Evolutionary conservation across 1,140 invertebrate genomes (phyloP).

Genomic region (Zophobas morio): DNA sequence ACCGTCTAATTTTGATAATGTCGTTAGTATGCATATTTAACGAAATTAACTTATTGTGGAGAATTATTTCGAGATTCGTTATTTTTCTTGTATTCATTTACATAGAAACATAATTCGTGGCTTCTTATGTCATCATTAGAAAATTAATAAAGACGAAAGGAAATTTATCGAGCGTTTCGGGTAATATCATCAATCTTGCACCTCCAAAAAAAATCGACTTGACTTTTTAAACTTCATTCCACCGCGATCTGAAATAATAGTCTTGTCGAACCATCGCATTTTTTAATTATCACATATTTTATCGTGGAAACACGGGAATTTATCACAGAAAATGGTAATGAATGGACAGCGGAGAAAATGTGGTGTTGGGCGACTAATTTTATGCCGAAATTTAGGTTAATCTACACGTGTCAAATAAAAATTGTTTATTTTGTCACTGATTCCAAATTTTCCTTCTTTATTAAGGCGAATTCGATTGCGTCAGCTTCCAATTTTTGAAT

Average conservation of each 20-base stretch:
- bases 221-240: constrained; percentile 2
- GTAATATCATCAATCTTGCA: constrained; percentile 29
- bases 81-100: constrained; percentile 33
- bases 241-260: background rate
- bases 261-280: background rate
- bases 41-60: constrained; percentile 39
- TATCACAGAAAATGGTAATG: no score
- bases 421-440: no score
- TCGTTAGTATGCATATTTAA: constrained; percentile 21
- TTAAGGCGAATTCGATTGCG: no score
- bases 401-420: no score
- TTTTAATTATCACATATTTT: background rate
- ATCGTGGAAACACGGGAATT: background rate
- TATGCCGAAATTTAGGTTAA: no score
- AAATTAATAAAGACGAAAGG: constrained; percentile 36
- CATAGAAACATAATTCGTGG: constrained; percentile 29
- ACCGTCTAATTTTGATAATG: background rate
- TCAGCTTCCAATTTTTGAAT: no score
- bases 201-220: constrained; percentile 11
- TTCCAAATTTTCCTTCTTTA: no score
- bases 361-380: no score
- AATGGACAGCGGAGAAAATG: no score
- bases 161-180: constrained; percentile 16
- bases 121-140: constrained; percentile 42
- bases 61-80: constrained; percentile 23